Conservation (phyloP, 1,140 invertebrate species). For the Drepana arcuata region DNA sequence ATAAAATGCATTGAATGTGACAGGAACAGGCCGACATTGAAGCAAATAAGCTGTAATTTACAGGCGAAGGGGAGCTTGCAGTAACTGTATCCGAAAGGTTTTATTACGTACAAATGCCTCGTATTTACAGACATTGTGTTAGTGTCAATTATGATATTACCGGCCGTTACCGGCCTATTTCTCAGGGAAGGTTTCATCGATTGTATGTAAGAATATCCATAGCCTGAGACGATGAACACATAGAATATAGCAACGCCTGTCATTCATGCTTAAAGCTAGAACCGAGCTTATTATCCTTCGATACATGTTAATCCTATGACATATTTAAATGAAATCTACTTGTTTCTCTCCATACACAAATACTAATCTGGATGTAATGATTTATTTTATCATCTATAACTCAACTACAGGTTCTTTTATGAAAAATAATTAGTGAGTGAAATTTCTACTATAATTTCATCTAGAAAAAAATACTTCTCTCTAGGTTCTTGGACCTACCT, state of each 20-base stretch:
- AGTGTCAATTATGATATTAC: constrained; percentile 24
- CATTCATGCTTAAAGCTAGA: constrained; percentile 27
- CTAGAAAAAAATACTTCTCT: too few species aligned
- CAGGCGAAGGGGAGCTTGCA: constrained; percentile 3
- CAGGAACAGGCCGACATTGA: constrained; percentile 7
- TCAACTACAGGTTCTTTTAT: too few species aligned
- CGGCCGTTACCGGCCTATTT: constrained; percentile 26
- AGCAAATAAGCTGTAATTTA: constrained; percentile 9
- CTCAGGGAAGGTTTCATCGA: constrained; percentile 27
- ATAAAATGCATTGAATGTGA: too few species aligned
- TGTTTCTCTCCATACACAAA: too few species aligned
- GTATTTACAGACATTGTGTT: constrained; percentile 14
- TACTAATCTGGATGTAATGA: too few species aligned
- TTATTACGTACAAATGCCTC: not conserved
- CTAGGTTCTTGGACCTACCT: too few species aligned
- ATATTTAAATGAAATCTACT: too few species aligned
- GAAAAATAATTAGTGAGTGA: too few species aligned
- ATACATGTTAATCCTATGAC: too few species aligned
- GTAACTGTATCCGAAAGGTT: constrained; percentile 2
- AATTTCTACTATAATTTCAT: too few species aligned
- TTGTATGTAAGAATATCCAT: constrained; percentile 20
- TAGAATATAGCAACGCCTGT: constrained; percentile 18
- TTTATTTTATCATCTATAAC: too few species aligned
- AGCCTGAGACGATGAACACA: constrained; percentile 13
- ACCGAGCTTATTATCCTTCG: too few species aligned